A percentile compares a stretch with the other conserved stretches of the same genome.
phyloP scores from a whole-genome alignment of 2,113 vertebrate species.

The Anser brachyrhynchus region DNA sequence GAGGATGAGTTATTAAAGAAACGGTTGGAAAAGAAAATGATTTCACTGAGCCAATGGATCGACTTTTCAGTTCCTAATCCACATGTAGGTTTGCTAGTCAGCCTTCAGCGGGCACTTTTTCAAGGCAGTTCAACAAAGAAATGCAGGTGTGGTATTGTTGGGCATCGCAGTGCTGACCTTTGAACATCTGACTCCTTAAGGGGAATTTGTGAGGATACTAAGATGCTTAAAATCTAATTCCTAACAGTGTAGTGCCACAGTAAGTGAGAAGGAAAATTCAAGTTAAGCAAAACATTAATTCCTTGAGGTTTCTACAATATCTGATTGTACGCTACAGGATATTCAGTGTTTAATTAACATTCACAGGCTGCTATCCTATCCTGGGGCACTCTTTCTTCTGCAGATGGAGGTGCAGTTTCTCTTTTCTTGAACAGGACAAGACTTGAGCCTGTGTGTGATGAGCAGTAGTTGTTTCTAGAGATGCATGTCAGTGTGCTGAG shows the following conservation, averaged over 20 bases:
- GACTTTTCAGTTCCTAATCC: not conserved
- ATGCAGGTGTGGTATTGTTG: not conserved
- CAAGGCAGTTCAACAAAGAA: not conserved
- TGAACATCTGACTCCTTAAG: not conserved
- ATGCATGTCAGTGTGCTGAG: not conserved
- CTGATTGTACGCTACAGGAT: not conserved
- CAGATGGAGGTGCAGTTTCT: constrained; percentile 45
- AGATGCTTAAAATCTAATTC: not conserved
- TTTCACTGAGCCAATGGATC: not conserved
- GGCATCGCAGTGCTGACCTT: not conserved
- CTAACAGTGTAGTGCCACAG: not conserved
- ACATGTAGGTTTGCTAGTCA: not conserved
- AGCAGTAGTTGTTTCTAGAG: constrained; percentile 21
- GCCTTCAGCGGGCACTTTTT: not conserved
- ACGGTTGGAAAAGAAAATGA: fast-evolving
- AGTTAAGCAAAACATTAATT: not conserved
- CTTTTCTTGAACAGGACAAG: constrained; percentile 19
- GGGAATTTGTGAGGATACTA: not conserved
- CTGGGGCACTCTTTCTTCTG: not conserved
- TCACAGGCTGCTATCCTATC: not conserved
- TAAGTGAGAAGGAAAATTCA: not conserved
- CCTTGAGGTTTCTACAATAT: not conserved
- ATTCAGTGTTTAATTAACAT: constrained; percentile 8
- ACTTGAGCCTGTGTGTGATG: not conserved
- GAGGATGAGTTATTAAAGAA: not conserved